Evolutionary conservation across 2,797 vertebrate genomes (phyloP).

Genomic region (Molothrus aeneus): DNA sequence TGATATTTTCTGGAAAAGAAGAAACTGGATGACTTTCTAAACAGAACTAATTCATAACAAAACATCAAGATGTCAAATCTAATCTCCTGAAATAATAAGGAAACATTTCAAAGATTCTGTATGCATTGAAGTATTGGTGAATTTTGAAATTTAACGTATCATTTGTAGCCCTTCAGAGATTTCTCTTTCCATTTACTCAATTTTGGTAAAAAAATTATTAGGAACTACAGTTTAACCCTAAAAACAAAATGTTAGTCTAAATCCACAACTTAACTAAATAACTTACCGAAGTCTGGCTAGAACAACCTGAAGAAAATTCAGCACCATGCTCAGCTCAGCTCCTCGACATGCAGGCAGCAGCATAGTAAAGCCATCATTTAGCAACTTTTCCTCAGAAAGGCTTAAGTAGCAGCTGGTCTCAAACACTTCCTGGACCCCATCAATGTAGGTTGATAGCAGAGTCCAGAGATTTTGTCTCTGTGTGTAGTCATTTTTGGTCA

Average conservation of each 20-base stretch:
- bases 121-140: not conserved
- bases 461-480: slow-evolving; percentile 89
- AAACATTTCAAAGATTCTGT: not conserved
- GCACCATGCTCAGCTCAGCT: slow-evolving; percentile 85
- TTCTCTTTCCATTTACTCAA: not conserved
- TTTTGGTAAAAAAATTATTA: not conserved
- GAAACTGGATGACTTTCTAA: not conserved
- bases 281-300: slow-evolving; percentile 91
- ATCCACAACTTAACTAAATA: not conserved
- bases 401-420: slow-evolving; percentile 86
- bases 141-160: not conserved
- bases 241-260: not conserved
- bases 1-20: not conserved
- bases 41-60: not conserved
- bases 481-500: slow-evolving; percentile 87
- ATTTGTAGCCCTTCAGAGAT: not conserved
- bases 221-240: not conserved
- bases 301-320: slow-evolving; percentile 87
- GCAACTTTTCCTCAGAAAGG: slow-evolving; percentile 91
- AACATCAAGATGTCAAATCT: not conserved
- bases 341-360: slow-evolving; percentile 90
- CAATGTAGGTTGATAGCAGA: slow-evolving; percentile 90
- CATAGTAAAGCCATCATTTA: slow-evolving; percentile 92
- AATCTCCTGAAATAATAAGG: not conserved
- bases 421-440: slow-evolving; percentile 92